Evolutionary conservation across 1,140 invertebrate species (phyloP).

Genomic region (Trialeurodes vaporariorum): DNA sequence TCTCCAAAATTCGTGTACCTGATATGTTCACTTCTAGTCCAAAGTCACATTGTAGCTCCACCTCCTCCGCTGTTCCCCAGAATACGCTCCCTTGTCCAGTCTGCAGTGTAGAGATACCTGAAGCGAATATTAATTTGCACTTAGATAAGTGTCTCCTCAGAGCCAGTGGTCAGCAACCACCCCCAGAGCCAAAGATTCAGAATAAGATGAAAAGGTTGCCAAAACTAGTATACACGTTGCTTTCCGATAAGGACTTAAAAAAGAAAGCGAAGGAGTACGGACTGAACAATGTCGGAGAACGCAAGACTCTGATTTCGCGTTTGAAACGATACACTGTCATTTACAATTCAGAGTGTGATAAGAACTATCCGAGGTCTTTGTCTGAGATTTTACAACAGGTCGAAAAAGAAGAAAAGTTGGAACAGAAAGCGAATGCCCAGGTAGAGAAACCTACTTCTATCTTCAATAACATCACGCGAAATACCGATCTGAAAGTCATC

Average conservation of each 20-base stretch:
- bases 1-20: slow-evolving; percentile 15
- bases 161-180: slow-evolving; percentile 5
- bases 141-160: slow-evolving; percentile 41
- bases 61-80: slow-evolving; percentile 22
- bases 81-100: slow-evolving; percentile 41
- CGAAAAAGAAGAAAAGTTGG: slow-evolving; percentile 36
- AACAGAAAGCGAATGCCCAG: background rate
- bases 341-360: slow-evolving; percentile 42
- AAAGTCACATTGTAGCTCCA: slow-evolving; percentile 23
- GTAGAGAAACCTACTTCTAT: background rate
- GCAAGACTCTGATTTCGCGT: slow-evolving; percentile 35
- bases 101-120: slow-evolving; percentile 37
- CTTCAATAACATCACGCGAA: background rate
- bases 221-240: slow-evolving; percentile 42
- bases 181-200: background rate
- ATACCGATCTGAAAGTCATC: background rate
- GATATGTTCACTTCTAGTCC: slow-evolving; percentile 26
- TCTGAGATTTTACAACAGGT: slow-evolving; percentile 37
- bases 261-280: slow-evolving; percentile 41
- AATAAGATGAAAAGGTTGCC: slow-evolving; percentile 36
- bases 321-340: slow-evolving; percentile 36
- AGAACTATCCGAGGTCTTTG: slow-evolving; percentile 33
- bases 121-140: slow-evolving; percentile 40
- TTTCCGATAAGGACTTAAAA: slow-evolving; percentile 40
- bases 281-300: slow-evolving; percentile 37